phyloP scores from a whole-genome alignment of 2,797 vertebrate genomes.

The Paramormyrops hopkinsi region DNA sequence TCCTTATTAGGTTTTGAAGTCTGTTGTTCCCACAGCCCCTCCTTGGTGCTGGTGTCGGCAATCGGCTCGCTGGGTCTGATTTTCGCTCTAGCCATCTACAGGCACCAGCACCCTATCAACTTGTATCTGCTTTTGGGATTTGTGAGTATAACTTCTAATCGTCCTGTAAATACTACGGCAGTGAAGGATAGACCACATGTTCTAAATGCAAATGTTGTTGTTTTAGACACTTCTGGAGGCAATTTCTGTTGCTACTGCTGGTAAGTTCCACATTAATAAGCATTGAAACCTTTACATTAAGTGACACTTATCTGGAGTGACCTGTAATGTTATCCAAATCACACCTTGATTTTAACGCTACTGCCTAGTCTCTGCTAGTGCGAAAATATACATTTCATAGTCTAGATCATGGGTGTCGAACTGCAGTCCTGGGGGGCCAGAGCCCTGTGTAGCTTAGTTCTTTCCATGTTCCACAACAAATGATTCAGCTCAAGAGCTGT shows the following conservation, averaged over 20 bases:
- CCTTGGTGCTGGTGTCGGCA: conserved; percentile 70
- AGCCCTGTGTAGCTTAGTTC: too few relatives aligned
- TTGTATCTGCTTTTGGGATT: conserved; percentile 85
- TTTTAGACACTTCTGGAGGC: conserved; percentile 83
- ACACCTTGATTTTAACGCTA: not conserved
- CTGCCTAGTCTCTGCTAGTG: not conserved
- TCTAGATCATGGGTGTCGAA: not conserved
- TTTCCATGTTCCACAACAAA: too few relatives aligned
- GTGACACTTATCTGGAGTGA: not conserved
- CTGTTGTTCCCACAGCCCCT: conserved; percentile 61
- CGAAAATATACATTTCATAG: not conserved
- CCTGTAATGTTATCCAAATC: not conserved
- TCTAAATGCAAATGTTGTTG: conserved; percentile 26
- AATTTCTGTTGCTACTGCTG: conserved; percentile 72
- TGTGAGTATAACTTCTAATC: conserved; percentile 64
- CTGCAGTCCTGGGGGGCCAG: too few relatives aligned
- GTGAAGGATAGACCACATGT: not conserved
- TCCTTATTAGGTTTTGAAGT: not conserved
- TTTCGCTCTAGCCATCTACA: conserved; percentile 73
- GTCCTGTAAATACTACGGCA: not conserved
- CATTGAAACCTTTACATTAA: not conserved
- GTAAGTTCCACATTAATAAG: conserved; percentile 54
- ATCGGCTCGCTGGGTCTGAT: conserved; percentile 77
- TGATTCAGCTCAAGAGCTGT: too few relatives aligned
- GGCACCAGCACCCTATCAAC: conserved; percentile 83